A percentile compares a stretch with the other conserved stretches of the same genome.
Evolutionary conservation across 2,888 invertebrate genomes (phyloP).

Genomic region (Colostygia pectinataria): DNA sequence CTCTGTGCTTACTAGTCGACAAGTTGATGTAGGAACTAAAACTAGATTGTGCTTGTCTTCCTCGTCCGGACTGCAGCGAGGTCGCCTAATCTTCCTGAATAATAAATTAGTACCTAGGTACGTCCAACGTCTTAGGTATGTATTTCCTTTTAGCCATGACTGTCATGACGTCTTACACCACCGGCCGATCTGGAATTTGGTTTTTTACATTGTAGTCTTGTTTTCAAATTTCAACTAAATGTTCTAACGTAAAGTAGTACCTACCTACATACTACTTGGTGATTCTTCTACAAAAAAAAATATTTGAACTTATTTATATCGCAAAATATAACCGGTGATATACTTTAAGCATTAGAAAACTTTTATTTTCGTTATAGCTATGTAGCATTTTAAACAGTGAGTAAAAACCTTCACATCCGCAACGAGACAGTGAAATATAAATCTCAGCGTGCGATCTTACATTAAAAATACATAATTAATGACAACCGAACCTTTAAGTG

Average conservation of each 20-base stretch:
- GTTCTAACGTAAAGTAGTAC: too few species aligned
- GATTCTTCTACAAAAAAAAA: too few species aligned
- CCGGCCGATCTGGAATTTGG: conserved; percentile 1
- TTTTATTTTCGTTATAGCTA: too few species aligned
- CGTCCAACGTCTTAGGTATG: conserved; percentile 19
- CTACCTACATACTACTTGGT: too few species aligned
- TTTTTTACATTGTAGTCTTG: conserved; percentile 2
- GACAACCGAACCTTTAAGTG: conserved; percentile 13
- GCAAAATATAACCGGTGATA: too few species aligned
- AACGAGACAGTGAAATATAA: conserved; percentile 30
- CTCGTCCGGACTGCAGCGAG: conserved; percentile 57
- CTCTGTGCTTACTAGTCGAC: too few species aligned
- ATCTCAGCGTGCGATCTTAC: conserved; percentile 22
- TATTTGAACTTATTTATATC: too few species aligned
- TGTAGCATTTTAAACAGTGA: conserved; percentile 22
- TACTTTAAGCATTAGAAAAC: too few species aligned
- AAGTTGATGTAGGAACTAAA: conserved; percentile 51
- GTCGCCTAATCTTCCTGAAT: conserved; percentile 54
- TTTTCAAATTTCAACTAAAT: background rate
- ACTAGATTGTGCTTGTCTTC: conserved; percentile 47
- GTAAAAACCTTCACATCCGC: conserved; percentile 24
- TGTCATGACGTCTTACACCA: conserved; percentile 30
- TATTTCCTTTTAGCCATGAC: conserved; percentile 38
- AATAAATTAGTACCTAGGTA: conserved; percentile 34
- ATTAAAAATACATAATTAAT: conserved; percentile 16